These are phyloP conservation scores for Microcebus murinus DNA, from an alignment of 2,113 vertebrate species.

Conservation along the genomic window DNA sequence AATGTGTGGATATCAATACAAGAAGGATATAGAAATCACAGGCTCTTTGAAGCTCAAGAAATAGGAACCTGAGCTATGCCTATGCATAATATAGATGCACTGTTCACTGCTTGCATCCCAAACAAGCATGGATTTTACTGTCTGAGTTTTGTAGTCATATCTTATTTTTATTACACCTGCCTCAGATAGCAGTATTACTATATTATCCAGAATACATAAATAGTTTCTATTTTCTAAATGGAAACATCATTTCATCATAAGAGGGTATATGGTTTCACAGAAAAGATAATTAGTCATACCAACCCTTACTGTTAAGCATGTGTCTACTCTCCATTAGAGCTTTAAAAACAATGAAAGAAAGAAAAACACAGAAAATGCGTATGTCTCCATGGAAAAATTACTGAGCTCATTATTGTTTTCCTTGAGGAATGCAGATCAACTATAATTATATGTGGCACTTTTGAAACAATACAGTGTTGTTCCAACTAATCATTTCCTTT, in stretches of 20 bases:
- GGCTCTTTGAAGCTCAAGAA: neutral
- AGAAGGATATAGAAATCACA: neutral
- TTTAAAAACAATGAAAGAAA: constrained; percentile 29
- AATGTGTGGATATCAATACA: neutral
- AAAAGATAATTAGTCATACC: neutral
- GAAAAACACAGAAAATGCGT: neutral
- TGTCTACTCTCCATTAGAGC: neutral
- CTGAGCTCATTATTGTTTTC: constrained; percentile 46
- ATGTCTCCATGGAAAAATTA: constrained; percentile 48
- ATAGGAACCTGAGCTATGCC: neutral
- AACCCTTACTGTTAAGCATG: neutral
- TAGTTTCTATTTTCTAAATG: neutral
- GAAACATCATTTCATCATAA: neutral
- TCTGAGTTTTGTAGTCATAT: neutral
- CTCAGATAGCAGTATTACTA: neutral
- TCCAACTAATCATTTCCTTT: constrained; percentile 18
- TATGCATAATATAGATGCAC: neutral
- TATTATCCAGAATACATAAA: neutral
- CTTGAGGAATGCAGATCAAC: constrained; percentile 57
- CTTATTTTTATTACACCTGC: neutral
- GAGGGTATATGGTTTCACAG: neutral
- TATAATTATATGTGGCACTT: neutral
- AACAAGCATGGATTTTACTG: neutral
- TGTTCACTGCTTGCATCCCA: neutral
- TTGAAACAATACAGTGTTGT: constrained; percentile 2